Conservation (phyloP, 2,113 vertebrate species). For the Urocynchramus pylzowi region DNA sequence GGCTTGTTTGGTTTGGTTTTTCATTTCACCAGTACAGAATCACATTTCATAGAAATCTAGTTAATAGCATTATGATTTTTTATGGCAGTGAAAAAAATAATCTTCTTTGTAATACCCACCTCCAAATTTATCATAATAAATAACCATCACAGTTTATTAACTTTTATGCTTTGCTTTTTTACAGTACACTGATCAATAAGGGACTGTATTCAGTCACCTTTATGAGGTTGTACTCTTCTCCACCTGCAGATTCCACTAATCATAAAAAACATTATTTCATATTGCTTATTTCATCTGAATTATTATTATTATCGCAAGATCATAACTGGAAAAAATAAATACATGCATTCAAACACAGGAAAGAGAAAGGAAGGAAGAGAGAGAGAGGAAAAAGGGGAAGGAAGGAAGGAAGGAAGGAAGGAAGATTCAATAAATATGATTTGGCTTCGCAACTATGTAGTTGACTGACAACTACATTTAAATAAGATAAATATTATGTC, state of each 20-base stretch:
- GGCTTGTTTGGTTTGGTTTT: neutral
- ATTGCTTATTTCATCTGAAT: neutral
- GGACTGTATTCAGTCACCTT: neutral
- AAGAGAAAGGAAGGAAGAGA: accelerated
- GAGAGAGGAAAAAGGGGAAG: accelerated
- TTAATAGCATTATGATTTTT: neutral
- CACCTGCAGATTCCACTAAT: neutral
- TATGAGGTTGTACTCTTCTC: neutral
- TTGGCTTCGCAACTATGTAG: neutral
- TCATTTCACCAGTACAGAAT: neutral
- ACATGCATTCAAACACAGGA: neutral
- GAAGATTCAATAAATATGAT: neutral
- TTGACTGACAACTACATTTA: neutral
- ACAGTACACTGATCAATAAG: neutral
- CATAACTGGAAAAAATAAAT: neutral
- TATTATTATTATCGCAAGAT: neutral
- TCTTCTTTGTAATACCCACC: neutral
- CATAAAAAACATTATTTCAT: neutral
- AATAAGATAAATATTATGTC: neutral
- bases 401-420: no score
- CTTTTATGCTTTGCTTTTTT: neutral
- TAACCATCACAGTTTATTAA: neutral
- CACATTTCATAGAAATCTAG: neutral
- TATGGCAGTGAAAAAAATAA: neutral
- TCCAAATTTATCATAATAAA: neutral